phyloP scores from a whole-genome alignment of 2,888 invertebrate species.

The Seira ritae region DNA sequence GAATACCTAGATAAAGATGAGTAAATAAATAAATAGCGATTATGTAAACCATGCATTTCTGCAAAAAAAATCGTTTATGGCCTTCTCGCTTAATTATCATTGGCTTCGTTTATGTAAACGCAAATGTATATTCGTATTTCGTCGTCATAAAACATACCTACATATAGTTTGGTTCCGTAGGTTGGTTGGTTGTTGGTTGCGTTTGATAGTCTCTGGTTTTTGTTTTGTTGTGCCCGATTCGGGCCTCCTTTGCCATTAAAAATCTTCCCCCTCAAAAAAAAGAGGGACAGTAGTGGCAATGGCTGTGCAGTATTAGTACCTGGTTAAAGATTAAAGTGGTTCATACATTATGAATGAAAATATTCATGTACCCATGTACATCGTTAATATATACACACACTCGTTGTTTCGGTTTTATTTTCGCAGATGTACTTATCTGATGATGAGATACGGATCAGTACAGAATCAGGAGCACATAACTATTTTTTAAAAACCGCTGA shows the following conservation, averaged over 20 bases:
- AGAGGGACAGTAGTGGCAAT: background rate
- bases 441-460: constrained; percentile 21
- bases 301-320: no score
- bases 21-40: background rate
- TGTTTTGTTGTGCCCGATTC: background rate
- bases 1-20: background rate
- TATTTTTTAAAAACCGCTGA: constrained; percentile 42
- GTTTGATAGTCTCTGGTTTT: background rate
- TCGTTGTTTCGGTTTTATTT: background rate
- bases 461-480: constrained; percentile 24
- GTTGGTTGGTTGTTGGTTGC: background rate
- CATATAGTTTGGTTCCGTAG: background rate
- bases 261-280: background rate
- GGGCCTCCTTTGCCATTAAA: background rate
- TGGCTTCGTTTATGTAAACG: background rate
- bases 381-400: background rate
- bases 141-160: background rate
- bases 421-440: background rate
- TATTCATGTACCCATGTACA: background rate
- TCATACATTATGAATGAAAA: no score
- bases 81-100: background rate
- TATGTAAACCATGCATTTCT: background rate
- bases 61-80: background rate
- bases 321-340: background rate
- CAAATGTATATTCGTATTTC: background rate